A percentile compares a stretch with the other conserved stretches of the same genome.
Conservation (phyloP, 1,140 invertebrate species). For the Chironomus tepperi region DNA sequence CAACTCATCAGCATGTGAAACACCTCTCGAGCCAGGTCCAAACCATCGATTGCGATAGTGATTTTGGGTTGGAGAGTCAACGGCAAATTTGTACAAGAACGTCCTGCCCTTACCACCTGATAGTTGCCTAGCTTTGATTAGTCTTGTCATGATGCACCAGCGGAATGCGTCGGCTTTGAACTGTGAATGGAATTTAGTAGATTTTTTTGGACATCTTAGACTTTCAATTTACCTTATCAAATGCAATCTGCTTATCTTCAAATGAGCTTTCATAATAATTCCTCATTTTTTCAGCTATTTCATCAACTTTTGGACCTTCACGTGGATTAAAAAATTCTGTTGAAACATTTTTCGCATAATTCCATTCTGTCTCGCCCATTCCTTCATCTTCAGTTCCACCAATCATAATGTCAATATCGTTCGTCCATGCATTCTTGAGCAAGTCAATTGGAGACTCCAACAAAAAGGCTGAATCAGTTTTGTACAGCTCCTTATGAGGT, state of each 20-base stretch:
- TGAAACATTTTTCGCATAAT: conserved; percentile 24
- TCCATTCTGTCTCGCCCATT: conserved; percentile 31
- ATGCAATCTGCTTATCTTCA: neutral
- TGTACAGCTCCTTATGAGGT: conserved; percentile 40
- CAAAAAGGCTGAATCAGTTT: conserved; percentile 35
- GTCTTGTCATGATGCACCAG: neutral
- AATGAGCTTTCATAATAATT: neutral
- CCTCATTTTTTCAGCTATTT: neutral
- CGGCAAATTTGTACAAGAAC: neutral
- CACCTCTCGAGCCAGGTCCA: conserved; percentile 33
- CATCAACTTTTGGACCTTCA: too few species aligned
- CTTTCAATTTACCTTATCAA: neutral
- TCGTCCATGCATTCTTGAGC: conserved; percentile 40
- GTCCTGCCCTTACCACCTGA: neutral
- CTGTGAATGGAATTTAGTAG: too few species aligned
- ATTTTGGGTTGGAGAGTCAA: conserved; percentile 33
- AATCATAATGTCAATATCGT: conserved; percentile 40
- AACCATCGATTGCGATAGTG: conserved; percentile 16
- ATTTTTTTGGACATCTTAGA: neutral
- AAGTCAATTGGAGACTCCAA: conserved; percentile 36
- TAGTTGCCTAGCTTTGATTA: neutral
- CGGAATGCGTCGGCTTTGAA: neutral
- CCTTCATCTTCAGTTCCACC: conserved; percentile 40
- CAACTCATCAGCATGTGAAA: conserved; percentile 54
- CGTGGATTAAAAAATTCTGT: neutral